Evolutionary conservation across 2,797 vertebrate genomes (phyloP).

Genomic region (Gymnothorax reevesii): DNA sequence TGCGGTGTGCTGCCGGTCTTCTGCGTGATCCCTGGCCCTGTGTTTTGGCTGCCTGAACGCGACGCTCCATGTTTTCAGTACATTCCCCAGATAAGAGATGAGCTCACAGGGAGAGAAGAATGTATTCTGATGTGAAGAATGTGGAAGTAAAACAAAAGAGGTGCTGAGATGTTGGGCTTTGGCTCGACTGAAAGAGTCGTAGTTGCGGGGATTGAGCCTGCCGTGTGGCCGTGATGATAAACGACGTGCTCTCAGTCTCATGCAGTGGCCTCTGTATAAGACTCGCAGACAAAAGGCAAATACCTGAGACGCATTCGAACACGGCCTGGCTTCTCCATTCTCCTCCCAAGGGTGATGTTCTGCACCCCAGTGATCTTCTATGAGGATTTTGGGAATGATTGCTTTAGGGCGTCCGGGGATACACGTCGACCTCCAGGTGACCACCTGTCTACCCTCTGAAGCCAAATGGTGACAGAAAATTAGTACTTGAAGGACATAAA

Average conservation of each 20-base stretch:
- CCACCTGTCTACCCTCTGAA: too few relatives aligned
- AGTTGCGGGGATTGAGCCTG: neutral
- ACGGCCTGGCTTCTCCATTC: neutral
- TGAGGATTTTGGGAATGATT: neutral
- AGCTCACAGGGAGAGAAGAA: slow-evolving; percentile 74
- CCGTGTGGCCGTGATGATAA: neutral
- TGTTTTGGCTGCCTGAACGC: slow-evolving; percentile 62
- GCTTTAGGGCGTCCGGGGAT: too few relatives aligned
- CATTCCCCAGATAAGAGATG: slow-evolving; percentile 80
- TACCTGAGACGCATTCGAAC: neutral
- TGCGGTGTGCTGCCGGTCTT: neutral
- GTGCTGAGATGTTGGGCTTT: neutral
- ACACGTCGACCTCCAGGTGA: too few relatives aligned
- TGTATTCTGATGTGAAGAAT: slow-evolving; percentile 78
- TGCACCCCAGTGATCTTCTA: neutral
- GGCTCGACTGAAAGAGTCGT: neutral
- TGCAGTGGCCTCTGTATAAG: neutral
- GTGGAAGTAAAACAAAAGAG: slow-evolving; percentile 54
- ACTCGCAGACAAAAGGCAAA: neutral
- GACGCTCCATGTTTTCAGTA: slow-evolving; percentile 75
- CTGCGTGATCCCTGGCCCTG: neutral
- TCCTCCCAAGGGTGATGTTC: neutral
- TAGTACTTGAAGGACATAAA: too few relatives aligned
- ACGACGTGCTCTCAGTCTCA: neutral
- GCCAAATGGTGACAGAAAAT: too few relatives aligned